Conservation (phyloP, 2,797 vertebrate species). For the Poecilia wingei region DNA sequence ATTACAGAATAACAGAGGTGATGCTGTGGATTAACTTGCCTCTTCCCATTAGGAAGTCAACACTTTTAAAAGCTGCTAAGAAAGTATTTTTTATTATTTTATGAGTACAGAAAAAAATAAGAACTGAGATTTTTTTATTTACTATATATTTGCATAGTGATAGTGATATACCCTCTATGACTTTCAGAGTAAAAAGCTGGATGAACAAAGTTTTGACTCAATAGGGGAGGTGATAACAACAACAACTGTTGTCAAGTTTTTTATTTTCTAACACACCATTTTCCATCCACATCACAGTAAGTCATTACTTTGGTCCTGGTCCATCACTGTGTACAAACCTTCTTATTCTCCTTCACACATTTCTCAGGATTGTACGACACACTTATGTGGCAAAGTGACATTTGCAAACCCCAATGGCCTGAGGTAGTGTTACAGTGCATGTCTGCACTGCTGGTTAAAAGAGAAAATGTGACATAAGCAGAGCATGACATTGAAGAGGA, state of each 20-base stretch:
- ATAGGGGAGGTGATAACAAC: neutral
- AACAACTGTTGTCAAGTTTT: neutral
- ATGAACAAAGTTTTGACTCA: neutral
- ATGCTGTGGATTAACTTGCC: neutral
- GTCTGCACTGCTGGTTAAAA: slow-evolving; percentile 47
- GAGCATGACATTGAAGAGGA: slow-evolving; percentile 13
- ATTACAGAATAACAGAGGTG: neutral
- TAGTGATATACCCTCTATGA: neutral
- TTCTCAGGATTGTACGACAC: slow-evolving; percentile 41
- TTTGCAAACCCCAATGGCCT: slow-evolving; percentile 62
- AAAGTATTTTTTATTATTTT: neutral
- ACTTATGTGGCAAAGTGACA: slow-evolving; percentile 53
- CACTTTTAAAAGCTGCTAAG: neutral
- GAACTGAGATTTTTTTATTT: neutral
- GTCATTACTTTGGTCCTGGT: neutral
- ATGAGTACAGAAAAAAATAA: neutral
- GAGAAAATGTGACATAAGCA: slow-evolving; percentile 46
- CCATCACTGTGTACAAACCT: neutral
- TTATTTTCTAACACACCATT: neutral
- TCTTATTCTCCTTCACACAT: neutral
- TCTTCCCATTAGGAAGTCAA: neutral
- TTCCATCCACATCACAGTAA: neutral
- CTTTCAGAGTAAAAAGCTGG: neutral
- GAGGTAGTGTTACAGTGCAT: slow-evolving; percentile 46
- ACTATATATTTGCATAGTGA: neutral